Evolutionary conservation across 2,797 vertebrate genomes (phyloP).

Genomic region (Crax fasciolata): DNA sequence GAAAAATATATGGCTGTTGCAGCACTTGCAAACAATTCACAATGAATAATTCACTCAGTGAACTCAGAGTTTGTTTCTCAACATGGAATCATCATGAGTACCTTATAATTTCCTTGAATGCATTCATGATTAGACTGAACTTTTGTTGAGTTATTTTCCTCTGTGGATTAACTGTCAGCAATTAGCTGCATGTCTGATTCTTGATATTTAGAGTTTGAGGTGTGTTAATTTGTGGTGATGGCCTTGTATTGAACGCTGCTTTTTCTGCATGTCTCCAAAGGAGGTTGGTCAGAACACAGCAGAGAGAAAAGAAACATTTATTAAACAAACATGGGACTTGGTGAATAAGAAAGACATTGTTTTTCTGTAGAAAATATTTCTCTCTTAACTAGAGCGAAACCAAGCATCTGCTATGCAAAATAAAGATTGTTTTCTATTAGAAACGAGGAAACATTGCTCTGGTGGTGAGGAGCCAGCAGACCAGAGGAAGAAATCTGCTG

Average conservation of each 20-base stretch:
- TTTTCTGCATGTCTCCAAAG: not conserved
- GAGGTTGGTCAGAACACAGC: not conserved
- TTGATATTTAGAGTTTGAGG: conserved; percentile 17
- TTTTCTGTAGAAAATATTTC: not conserved
- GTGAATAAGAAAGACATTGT: not conserved
- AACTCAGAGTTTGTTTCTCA: not conserved
- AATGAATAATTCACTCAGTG: not conserved
- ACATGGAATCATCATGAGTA: not conserved
- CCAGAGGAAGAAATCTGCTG: not conserved
- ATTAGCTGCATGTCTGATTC: not conserved
- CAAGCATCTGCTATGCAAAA: not conserved
- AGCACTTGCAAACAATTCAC: not conserved
- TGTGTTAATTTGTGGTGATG: conserved; percentile 10
- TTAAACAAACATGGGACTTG: not conserved
- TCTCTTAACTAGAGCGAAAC: not conserved
- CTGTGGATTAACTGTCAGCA: conserved; percentile 11
- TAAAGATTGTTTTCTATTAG: not conserved
- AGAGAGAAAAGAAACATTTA: not conserved
- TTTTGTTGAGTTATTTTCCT: conserved; percentile 12
- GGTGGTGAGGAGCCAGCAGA: not conserved
- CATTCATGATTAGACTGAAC: not conserved
- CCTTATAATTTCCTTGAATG: not conserved
- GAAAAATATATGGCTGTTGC: not conserved
- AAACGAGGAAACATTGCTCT: not conserved
- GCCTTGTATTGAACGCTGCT: not conserved